Evolutionary conservation across 1,140 invertebrate genomes (phyloP).

Genomic region (Vanessa atalanta): DNA sequence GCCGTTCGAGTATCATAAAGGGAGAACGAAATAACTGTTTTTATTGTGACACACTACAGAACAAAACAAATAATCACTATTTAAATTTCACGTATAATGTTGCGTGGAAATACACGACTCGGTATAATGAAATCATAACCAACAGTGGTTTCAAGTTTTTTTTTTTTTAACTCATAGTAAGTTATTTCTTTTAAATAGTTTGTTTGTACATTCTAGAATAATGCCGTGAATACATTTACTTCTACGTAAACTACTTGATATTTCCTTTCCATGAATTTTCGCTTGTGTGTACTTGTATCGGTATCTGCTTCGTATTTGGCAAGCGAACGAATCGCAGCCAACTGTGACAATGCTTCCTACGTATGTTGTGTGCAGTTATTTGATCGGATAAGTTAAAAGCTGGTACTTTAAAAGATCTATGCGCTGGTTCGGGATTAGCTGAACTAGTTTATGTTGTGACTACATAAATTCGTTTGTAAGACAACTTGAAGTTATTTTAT

Average conservation of each 20-base stretch:
- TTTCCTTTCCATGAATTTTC: constrained; percentile 9
- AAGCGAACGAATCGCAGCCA: constrained; percentile 6
- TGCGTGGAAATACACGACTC: too few species aligned
- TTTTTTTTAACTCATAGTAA: too few species aligned
- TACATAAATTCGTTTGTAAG: too few species aligned
- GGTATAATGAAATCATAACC: too few species aligned
- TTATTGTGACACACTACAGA: too few species aligned
- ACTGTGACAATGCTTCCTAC: constrained; percentile 10
- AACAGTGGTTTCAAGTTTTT: too few species aligned
- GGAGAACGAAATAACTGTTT: too few species aligned
- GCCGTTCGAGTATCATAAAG: too few species aligned
- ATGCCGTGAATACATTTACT: constrained; percentile 1
- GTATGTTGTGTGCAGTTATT: constrained; percentile 13
- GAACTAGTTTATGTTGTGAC: neutral
- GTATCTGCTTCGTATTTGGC: constrained; percentile 9
- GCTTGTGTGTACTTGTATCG: constrained; percentile 2
- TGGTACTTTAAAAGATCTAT: constrained; percentile 18
- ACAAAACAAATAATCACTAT: too few species aligned
- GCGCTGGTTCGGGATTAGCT: neutral
- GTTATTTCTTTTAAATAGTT: neutral
- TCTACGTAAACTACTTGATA: neutral
- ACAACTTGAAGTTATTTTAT: too few species aligned
- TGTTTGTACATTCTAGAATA: neutral
- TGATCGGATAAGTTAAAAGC: constrained; percentile 14
- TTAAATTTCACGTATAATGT: too few species aligned